These are phyloP conservation scores for Plecturocebus donacophilus DNA, from an alignment of 2,113 vertebrate species.

Conservation along the genomic window DNA sequence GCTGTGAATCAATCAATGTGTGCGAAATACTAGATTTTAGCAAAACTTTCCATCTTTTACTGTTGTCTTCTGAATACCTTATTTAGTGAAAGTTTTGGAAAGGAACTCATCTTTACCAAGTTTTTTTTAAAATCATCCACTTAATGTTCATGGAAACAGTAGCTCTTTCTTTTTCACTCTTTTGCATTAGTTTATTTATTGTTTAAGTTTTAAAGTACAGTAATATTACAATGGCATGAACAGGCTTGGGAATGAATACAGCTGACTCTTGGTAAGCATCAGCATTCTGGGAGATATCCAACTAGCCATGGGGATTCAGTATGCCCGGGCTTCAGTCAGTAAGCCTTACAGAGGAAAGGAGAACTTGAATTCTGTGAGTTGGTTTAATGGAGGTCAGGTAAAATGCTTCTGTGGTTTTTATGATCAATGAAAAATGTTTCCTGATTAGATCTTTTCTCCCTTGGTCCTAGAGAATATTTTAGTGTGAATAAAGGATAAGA, in stretches of 20 bases:
- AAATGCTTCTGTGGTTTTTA: neutral
- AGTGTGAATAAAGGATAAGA: neutral
- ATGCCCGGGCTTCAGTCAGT: neutral
- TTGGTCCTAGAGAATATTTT: conserved; percentile 33
- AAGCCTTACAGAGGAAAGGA: neutral
- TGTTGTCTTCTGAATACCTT: neutral
- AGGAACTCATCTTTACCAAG: neutral
- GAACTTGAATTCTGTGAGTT: neutral
- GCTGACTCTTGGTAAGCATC: neutral
- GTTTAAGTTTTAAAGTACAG: neutral
- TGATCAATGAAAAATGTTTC: neutral
- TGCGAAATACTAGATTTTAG: conserved; percentile 26
- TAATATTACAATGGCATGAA: neutral
- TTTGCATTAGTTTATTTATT: neutral
- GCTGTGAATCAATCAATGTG: neutral
- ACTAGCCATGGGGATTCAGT: neutral
- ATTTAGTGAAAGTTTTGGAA: neutral
- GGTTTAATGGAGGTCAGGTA: neutral
- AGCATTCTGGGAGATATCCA: neutral
- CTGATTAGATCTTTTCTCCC: neutral
- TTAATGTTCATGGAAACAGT: neutral
- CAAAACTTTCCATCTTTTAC: neutral
- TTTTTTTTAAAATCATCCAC: neutral
- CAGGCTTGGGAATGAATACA: conserved; percentile 2
- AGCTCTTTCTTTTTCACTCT: neutral